Base-by-base conservation (phyloP, 2,113 vertebrate genomes). In the Dolichallabes microphthalmus region DNA sequence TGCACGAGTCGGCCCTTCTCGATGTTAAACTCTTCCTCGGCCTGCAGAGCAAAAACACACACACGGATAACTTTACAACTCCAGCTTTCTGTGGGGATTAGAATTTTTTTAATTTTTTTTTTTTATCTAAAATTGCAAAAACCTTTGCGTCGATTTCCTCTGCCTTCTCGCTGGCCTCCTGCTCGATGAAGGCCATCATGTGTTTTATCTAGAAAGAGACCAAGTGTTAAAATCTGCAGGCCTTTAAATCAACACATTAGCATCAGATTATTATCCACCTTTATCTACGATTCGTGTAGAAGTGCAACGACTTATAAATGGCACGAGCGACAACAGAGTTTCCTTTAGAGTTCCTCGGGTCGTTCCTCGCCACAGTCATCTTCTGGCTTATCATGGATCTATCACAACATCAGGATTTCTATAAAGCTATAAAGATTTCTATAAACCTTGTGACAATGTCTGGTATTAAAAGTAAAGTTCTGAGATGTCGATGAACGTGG, bases 111-210 rank as follows among this genome's bases (percentile, higher is more conserved):
- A n/a, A n/a, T n/a, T n/a, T n/a, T n/a, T n/a, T n/a, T n/a, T n/a
- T n/a, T n/a, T n/a, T n/a, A n/a, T n/a, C n/a, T n/a, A n/a, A n/a
- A n/a, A n/a, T n/a, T n/a, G n/a, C n/a, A n/a, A n/a, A n/a, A n/a
- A n/a, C 98, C 97, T 98, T 99, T 68, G 98, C 98, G 91, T 99
- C 98, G 75, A 99, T 99, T 93, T 99, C 98, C 91, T 99, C 98
- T 64, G 98, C 97, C 90, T 99, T 99, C 92, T 99, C 98, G 85
- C 96, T 99, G 92, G 98, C 98, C 94, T 99, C 98, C 92, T 99
- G 98, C 87, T 99, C 98, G 22, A 99, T 99, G 93, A 99, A 99
- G 95, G 98, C 98, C 98, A 99, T 99, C 97, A 99, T 99, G 89
- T 99, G 97, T 87, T 99, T 99, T 93, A 99, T 99, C 98, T 88